Conservation (phyloP, 30 jellyfish, hydroid and myxozoan genomes). For the Aurelia aurita complex sp. Pacific region DNA sequence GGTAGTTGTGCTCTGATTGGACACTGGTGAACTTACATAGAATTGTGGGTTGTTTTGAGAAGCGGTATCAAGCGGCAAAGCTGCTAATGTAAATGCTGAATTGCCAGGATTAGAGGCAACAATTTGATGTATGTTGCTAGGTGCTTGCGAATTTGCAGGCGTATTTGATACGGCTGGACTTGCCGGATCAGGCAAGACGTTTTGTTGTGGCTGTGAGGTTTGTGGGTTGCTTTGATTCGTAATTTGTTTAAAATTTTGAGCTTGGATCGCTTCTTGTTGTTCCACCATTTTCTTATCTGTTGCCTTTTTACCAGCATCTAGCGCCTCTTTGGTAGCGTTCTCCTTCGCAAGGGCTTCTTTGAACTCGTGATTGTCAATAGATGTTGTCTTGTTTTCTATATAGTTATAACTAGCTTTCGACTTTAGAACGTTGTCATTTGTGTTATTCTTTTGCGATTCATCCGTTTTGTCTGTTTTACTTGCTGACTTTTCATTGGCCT, state of each 20-base stretch:
- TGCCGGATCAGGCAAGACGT: not conserved
- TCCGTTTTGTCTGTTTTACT: not conserved
- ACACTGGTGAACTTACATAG: conserved; percentile 47
- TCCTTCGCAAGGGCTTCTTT: conserved; percentile 34
- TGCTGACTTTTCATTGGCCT: not conserved
- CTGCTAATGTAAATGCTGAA: conserved; percentile 47
- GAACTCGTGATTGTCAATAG: conserved; percentile 50
- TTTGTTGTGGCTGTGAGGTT: conserved; percentile 1
- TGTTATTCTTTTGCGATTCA: not conserved
- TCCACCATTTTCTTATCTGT: not conserved
- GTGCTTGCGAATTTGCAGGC: not conserved
- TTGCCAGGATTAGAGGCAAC: conserved; percentile 3
- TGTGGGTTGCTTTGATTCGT: not conserved
- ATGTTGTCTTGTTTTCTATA: conserved; percentile 51
- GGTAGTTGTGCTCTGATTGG: conserved; percentile 38
- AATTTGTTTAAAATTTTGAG: conserved; percentile 28
- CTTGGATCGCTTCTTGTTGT: conserved; percentile 25
- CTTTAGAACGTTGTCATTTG: conserved; percentile 25
- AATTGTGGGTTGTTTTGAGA: conserved; percentile 27
- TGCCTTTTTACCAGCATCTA: not conserved
- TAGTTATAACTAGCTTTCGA: conserved; percentile 67
- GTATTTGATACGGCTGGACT: conserved; percentile 2
- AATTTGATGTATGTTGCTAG: conserved; percentile 33
- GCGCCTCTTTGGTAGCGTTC: not conserved
- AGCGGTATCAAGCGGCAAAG: conserved; percentile 14